phyloP scores from a whole-genome alignment of 2,888 invertebrate genomes.

The Platycheirus albimanus region DNA sequence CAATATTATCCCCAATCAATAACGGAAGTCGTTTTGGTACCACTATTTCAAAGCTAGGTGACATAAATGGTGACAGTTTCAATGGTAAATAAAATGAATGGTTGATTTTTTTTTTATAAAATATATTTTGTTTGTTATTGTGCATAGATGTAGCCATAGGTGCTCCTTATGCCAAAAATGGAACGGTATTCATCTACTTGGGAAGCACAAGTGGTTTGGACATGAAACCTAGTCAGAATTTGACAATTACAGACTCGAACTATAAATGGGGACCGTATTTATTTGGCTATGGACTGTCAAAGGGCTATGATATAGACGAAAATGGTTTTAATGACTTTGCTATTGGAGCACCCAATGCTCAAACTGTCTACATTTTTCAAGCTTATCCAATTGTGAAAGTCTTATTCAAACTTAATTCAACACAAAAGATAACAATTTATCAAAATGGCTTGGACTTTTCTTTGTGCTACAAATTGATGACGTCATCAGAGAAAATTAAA shows the following conservation, averaged over 20 bases:
- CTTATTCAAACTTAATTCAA: slow-evolving; percentile 78
- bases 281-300: slow-evolving; percentile 81
- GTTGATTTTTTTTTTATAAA: neutral
- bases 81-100: slow-evolving; percentile 80
- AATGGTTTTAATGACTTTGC: slow-evolving; percentile 82
- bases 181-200: slow-evolving; percentile 86
- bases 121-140: neutral
- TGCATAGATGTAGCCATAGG: slow-evolving; percentile 86
- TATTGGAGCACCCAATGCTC: slow-evolving; percentile 83
- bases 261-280: slow-evolving; percentile 79
- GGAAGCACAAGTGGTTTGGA: slow-evolving; percentile 82
- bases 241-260: slow-evolving; percentile 75
- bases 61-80: slow-evolving; percentile 86
- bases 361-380: slow-evolving; percentile 82
- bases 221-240: slow-evolving; percentile 81
- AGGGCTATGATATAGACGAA: slow-evolving; percentile 83
- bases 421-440: slow-evolving; percentile 81
- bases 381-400: slow-evolving; percentile 83
- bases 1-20: slow-evolving; percentile 53
- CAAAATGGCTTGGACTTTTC: slow-evolving; percentile 80
- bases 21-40: slow-evolving; percentile 75
- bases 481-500: slow-evolving; percentile 76
- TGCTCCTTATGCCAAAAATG: slow-evolving; percentile 86
- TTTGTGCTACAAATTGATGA: slow-evolving; percentile 79
- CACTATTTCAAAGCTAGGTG: slow-evolving; percentile 80